These are phyloP conservation scores for Otolemur crassicaudatus DNA, from an alignment of 2,797 vertebrate species.

Conservation along the genomic window DNA sequence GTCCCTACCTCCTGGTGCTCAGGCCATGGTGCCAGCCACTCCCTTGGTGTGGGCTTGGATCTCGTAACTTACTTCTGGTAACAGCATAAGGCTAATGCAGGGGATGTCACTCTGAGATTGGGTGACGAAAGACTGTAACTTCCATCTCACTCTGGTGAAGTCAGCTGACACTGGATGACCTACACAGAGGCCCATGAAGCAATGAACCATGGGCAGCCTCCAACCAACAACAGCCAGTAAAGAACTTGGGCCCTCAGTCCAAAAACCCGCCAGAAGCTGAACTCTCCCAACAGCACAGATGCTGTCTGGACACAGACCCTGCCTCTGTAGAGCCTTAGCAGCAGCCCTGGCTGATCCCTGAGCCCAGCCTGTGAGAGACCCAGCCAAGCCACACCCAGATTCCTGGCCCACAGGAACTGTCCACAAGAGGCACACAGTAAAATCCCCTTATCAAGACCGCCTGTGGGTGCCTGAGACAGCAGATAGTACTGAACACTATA, in stretches of 20 bases:
- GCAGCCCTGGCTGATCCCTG: not conserved
- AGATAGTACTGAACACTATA: not conserved
- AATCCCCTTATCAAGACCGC: not conserved
- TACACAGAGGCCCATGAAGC: accelerated
- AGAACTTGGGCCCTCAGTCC: not conserved
- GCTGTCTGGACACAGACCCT: not conserved
- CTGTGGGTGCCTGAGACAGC: not conserved
- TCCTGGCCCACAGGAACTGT: not conserved
- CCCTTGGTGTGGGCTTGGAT: too few relatives aligned
- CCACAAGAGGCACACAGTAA: accelerated
- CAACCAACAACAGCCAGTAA: not conserved
- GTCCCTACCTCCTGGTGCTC: not conserved
- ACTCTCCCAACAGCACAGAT: too few relatives aligned
- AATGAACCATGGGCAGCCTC: not conserved
- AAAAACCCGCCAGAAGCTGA: accelerated
- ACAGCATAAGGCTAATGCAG: not conserved
- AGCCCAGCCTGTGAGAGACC: not conserved
- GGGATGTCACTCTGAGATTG: accelerated
- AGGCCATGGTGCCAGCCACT: accelerated
- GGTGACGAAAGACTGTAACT: too few relatives aligned
- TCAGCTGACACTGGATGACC: not conserved
- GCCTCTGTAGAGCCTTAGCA: not conserved
- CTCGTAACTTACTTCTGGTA: not conserved
- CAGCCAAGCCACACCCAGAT: not conserved
- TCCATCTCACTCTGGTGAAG: not conserved